Evolutionary conservation across 2,888 invertebrate genomes (phyloP).

Genomic region (Camptogramma bilineatum): DNA sequence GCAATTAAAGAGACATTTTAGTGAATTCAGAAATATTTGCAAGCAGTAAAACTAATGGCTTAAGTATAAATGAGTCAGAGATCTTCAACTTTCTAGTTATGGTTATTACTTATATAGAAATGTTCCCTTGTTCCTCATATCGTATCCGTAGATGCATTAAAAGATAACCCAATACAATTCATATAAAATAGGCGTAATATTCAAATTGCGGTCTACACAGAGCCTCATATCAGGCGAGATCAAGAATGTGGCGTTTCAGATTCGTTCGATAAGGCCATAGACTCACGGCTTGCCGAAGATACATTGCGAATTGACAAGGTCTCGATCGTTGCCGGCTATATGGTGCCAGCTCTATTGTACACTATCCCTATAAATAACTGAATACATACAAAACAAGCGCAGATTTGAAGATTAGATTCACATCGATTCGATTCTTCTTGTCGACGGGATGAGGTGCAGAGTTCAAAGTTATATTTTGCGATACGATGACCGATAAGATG

Average conservation of each 20-base stretch:
- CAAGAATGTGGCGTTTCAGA: slow-evolving; percentile 72
- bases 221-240: slow-evolving; percentile 55
- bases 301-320: slow-evolving; percentile 74
- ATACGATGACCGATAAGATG: slow-evolving; percentile 40
- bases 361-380: slow-evolving; percentile 54
- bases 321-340: slow-evolving; percentile 54
- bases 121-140: slow-evolving; percentile 36
- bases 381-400: slow-evolving; percentile 66
- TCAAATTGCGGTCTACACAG: slow-evolving; percentile 56
- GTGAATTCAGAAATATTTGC: slow-evolving; percentile 47
- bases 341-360: slow-evolving; percentile 45
- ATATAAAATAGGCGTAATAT: slow-evolving; percentile 50
- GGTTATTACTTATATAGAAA: slow-evolving; percentile 21
- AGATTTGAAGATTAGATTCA: slow-evolving; percentile 78
- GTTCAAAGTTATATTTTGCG: slow-evolving; percentile 55
- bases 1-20: slow-evolving; percentile 40
- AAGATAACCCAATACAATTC: slow-evolving; percentile 44
- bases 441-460: slow-evolving; percentile 60
- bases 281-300: slow-evolving; percentile 56
- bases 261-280: slow-evolving; percentile 70
- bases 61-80: slow-evolving; percentile 34
- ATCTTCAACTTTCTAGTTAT: slow-evolving; percentile 20
- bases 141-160: slow-evolving; percentile 40
- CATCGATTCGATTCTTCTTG: slow-evolving; percentile 67
- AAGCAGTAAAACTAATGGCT: slow-evolving; percentile 41